Evolutionary conservation across 1,140 invertebrate genomes (phyloP).

Genomic region (Cotesia typhae): DNA sequence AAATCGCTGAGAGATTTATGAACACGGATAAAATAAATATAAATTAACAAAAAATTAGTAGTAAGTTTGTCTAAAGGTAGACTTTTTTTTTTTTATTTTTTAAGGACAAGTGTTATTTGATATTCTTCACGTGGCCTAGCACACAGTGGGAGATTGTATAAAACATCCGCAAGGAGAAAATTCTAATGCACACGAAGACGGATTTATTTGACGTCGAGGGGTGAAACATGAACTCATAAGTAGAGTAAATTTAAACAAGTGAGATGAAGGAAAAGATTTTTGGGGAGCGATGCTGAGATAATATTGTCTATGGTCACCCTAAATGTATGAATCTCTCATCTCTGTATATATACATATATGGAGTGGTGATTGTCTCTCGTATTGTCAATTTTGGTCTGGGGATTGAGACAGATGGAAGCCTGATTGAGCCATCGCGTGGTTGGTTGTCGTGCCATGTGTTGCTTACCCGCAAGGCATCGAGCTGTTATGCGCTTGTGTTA

Average conservation of each 20-base stretch:
- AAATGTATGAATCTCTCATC: too few species aligned
- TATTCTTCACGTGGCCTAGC: too few species aligned
- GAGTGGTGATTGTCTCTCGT: conserved; percentile 26
- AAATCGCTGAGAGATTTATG: too few species aligned
- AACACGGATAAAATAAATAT: too few species aligned
- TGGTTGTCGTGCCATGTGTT: conserved; percentile 35
- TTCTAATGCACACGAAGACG: not conserved
- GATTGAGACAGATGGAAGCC: conserved; percentile 32
- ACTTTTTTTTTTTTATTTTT: too few species aligned
- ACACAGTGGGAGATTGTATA: not conserved
- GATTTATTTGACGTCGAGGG: conserved; percentile 1
- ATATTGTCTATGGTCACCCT: conserved; percentile 54
- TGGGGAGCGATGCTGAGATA: conserved; percentile 47
- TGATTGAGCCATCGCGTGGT: conserved; percentile 34
- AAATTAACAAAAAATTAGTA: too few species aligned
- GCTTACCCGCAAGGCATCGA: conserved; percentile 13
- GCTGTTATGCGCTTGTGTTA: not conserved
- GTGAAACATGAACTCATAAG: conserved; percentile 36
- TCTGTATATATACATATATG: conserved; percentile 1
- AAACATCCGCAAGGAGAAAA: not conserved
- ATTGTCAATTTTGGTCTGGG: conserved; percentile 10
- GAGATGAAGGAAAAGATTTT: conserved; percentile 15
- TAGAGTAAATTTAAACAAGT: conserved; percentile 15
- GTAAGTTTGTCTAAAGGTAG: too few species aligned
- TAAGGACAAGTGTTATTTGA: too few species aligned